These are phyloP conservation scores for Romanomermis culicivorax DNA, from an alignment of 2,888 invertebrate genomes.

Conservation along the genomic window DNA sequence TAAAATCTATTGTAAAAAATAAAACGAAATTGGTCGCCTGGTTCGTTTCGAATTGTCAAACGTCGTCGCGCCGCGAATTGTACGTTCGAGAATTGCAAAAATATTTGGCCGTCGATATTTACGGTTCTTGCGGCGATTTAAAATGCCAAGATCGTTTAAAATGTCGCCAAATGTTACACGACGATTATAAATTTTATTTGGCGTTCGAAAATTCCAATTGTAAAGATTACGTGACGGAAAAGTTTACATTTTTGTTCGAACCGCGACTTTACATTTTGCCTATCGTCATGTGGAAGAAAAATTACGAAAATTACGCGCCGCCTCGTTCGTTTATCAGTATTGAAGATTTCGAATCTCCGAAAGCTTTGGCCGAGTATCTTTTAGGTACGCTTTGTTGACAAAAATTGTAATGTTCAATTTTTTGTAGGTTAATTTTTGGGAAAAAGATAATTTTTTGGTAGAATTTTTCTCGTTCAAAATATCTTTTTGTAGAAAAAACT, in stretches of 20 bases:
- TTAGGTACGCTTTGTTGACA: no score
- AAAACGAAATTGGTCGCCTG: background rate
- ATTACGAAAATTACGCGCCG: constrained; percentile 26
- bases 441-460: no score
- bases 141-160: background rate
- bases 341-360: constrained; percentile 31
- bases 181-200: constrained; percentile 15
- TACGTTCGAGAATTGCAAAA: background rate
- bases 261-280: constrained; percentile 6
- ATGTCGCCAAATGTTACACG: constrained; percentile 20
- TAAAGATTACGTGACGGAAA: constrained; percentile 26
- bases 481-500: no score
- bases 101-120: constrained; percentile 8
- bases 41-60: background rate
- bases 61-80: background rate
- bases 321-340: constrained; percentile 31
- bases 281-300: constrained; percentile 13
- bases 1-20: background rate
- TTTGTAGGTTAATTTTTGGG: no score
- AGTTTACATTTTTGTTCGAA: constrained; percentile 21
- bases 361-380: constrained; percentile 32
- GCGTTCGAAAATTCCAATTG: constrained; percentile 21
- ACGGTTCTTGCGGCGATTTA: constrained; percentile 3
- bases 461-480: no score
- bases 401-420: no score